A percentile compares a stretch with the other conserved stretches of the same genome.
phyloP scores from a whole-genome alignment of 2,113 vertebrate species.

The Tyto alba region DNA sequence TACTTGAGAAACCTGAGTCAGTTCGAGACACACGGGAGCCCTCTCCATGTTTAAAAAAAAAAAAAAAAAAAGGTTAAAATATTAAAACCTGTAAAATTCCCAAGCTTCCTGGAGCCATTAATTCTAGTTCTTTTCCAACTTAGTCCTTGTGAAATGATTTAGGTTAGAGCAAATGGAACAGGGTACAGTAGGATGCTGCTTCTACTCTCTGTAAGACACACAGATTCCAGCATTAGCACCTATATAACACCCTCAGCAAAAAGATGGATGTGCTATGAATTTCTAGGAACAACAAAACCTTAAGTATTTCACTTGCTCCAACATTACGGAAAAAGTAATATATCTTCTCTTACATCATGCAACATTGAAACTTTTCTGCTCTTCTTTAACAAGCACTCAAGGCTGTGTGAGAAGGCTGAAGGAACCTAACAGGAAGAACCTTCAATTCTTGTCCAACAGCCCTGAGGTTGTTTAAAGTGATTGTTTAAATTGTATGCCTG shows the following conservation, averaged over 20 bases:
- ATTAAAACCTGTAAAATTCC: neutral
- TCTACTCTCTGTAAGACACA: neutral
- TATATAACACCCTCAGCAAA: neutral
- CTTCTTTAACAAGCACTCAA: neutral
- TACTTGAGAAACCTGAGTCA: neutral
- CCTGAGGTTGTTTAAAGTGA: neutral
- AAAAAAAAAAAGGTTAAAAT: rapidly evolving
- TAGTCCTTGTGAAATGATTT: neutral
- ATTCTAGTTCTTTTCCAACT: neutral
- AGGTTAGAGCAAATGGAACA: neutral
- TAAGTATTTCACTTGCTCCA: neutral
- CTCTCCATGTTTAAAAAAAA: neutral
- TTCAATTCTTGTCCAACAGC: neutral
- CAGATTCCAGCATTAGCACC: neutral
- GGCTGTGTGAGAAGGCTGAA: neutral
- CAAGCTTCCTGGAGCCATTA: neutral
- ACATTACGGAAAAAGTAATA: neutral
- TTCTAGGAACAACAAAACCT: neutral
- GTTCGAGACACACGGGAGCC: neutral
- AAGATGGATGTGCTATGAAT: neutral
- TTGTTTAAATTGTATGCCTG: neutral
- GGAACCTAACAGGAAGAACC: neutral
- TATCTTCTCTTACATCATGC: rapidly evolving
- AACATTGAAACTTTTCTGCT: neutral
- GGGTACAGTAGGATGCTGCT: neutral